Evolutionary conservation across 1,140 invertebrate genomes (phyloP).

Genomic region (Harpegnathos saltator): DNA sequence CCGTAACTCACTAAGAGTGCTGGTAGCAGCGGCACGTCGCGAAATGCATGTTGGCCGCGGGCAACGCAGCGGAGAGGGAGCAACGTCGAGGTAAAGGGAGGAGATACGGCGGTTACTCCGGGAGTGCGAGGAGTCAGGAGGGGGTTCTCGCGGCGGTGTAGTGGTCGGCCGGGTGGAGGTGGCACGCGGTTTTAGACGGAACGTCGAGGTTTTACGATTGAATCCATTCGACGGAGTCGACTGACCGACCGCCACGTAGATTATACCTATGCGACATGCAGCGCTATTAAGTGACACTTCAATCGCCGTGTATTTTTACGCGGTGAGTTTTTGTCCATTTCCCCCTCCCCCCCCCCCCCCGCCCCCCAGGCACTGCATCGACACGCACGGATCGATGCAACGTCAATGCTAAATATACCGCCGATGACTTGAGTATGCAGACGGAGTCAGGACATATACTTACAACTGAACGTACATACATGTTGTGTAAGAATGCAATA

Average conservation of each 20-base stretch:
- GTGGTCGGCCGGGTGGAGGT: constrained; percentile 52
- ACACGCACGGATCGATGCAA: too few species aligned
- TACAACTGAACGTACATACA: too few species aligned
- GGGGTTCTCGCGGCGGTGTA: constrained; percentile 50
- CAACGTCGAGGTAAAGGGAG: constrained; percentile 55
- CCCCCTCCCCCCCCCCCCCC: too few species aligned
- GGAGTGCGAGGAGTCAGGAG: constrained; percentile 4
- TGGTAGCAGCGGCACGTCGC: constrained; percentile 76
- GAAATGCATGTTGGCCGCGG: constrained; percentile 74
- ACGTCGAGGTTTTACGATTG: constrained; percentile 70
- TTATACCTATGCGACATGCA: not conserved
- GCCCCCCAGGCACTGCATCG: too few species aligned
- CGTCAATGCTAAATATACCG: too few species aligned
- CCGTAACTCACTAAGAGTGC: constrained; percentile 81
- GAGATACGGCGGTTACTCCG: constrained; percentile 32
- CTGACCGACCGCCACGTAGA: constrained; percentile 29
- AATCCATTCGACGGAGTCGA: constrained; percentile 55
- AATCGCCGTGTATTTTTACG: not conserved
- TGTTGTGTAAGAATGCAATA: too few species aligned
- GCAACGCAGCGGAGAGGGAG: constrained; percentile 49
- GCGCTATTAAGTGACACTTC: not conserved
- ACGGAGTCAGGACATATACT: too few species aligned
- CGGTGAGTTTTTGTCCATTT: too few species aligned
- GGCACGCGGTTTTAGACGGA: constrained; percentile 48
- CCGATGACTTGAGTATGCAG: too few species aligned